These are phyloP conservation scores for Ormyrus nitidulus DNA, from an alignment of 2,888 invertebrate species.

Conservation along the genomic window DNA sequence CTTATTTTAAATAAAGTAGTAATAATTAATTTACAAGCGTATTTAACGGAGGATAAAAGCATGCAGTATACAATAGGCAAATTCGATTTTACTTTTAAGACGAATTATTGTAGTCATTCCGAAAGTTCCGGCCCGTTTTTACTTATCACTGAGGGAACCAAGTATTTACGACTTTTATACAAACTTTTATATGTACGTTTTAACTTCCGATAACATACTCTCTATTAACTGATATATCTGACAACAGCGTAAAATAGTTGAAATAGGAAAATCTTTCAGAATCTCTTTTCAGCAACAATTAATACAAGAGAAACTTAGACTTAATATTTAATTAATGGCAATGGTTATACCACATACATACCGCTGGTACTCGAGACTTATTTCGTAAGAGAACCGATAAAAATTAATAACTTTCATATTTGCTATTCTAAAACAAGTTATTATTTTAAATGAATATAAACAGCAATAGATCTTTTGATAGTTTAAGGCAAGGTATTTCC, in stretches of 20 bases:
- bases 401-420: constrained; percentile 18
- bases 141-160: constrained; percentile 46
- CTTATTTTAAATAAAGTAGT: too few relatives aligned
- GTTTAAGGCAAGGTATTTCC: constrained; percentile 31
- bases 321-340: constrained; percentile 2
- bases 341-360: neutral
- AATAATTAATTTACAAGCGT: too few relatives aligned
- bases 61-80: constrained; percentile 12
- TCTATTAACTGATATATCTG: constrained; percentile 32
- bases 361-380: constrained; percentile 35
- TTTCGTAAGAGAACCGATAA: constrained; percentile 12
- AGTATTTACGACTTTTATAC: constrained; percentile 40
- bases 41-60: neutral
- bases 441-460: constrained; percentile 21
- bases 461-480: constrained; percentile 40
- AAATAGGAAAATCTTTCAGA: constrained; percentile 33
- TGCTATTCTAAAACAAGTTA: constrained; percentile 15
- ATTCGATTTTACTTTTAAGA: constrained; percentile 23
- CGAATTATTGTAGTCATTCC: constrained; percentile 50
- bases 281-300: neutral
- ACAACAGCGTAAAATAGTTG: constrained; percentile 1
- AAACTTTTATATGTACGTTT: constrained; percentile 40
- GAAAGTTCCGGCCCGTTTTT: constrained; percentile 50
- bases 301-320: constrained; percentile 19
- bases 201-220: constrained; percentile 26